These are phyloP conservation scores for Clarias batrachus DNA, from an alignment of 2,113 vertebrate species.

Conservation along the genomic window DNA sequence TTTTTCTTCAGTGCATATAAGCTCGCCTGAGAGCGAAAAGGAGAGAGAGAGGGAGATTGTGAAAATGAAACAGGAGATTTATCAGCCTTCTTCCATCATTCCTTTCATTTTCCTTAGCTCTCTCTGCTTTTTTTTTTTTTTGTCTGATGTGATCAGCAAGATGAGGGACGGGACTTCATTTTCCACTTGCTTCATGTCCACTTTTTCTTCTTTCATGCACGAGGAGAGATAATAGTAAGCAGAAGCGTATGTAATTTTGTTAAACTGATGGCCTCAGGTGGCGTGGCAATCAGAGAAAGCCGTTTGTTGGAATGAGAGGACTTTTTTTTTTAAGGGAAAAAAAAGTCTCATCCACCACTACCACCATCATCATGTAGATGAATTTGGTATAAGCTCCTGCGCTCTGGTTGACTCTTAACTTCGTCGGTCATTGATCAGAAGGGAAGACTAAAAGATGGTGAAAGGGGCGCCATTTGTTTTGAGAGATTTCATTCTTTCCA, in stretches of 20 bases:
- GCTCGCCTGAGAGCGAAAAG: not conserved
- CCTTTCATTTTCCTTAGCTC: too few relatives aligned
- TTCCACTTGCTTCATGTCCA: constrained; percentile 1
- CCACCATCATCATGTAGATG: not conserved
- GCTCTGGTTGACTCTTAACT: constrained; percentile 8
- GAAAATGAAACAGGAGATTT: not conserved
- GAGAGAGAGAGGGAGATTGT: not conserved
- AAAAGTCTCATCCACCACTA: not conserved
- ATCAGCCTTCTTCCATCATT: not conserved
- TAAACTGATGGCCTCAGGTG: constrained; percentile 20
- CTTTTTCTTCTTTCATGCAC: constrained; percentile 11
- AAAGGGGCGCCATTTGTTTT: not conserved
- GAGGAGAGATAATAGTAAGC: constrained; percentile 12
- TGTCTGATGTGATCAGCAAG: constrained; percentile 2
- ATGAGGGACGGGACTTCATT: constrained; percentile 14
- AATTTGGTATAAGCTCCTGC: not conserved
- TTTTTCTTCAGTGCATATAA: not conserved
- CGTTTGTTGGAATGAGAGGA: not conserved
- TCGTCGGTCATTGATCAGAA: not conserved
- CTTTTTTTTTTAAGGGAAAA: not conserved
- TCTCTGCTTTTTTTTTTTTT: not conserved
- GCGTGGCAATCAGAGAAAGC: not conserved
- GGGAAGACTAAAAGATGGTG: constrained; percentile 1
- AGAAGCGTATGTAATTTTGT: constrained; percentile 27
- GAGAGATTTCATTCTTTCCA: constrained; percentile 5